Evolutionary conservation across 2,797 vertebrate species (phyloP).

Genomic region (Limnodromus scolopaceus): DNA sequence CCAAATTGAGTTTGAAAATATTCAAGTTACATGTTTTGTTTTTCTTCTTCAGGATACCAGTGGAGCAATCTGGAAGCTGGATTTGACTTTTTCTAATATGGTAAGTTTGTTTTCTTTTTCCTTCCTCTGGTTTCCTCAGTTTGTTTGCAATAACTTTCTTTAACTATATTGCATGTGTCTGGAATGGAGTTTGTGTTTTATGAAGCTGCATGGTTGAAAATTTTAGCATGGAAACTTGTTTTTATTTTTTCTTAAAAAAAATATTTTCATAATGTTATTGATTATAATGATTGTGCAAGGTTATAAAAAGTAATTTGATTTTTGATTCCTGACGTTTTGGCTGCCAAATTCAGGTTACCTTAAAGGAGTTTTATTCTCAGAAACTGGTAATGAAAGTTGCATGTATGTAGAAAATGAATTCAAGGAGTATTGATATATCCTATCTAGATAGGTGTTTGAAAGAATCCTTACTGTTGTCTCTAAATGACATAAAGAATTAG

Average conservation of each 20-base stretch:
- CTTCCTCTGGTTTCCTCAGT: not conserved
- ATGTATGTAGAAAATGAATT: not conserved
- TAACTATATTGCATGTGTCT: not conserved
- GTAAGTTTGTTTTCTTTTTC: slow-evolving; percentile 75
- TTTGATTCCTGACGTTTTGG: not conserved
- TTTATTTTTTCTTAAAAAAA: not conserved
- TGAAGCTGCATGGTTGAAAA: not conserved
- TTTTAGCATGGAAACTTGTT: not conserved
- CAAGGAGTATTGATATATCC: not conserved
- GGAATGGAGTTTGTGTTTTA: not conserved
- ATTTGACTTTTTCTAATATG: slow-evolving; percentile 91
- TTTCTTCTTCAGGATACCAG: slow-evolving; percentile 84
- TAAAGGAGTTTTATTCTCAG: not conserved
- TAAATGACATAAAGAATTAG: not conserved
- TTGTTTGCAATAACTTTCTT: not conserved
- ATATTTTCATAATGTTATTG: not conserved
- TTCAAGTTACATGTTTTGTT: not conserved
- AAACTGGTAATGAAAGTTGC: not conserved
- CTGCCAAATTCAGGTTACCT: not conserved
- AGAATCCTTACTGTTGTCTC: not conserved
- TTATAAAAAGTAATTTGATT: not conserved
- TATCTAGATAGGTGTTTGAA: not conserved
- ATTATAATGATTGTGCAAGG: not conserved
- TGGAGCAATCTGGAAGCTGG: slow-evolving; percentile 94
- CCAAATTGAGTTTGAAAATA: not conserved